phyloP scores from a whole-genome alignment of 2,888 invertebrate genomes.

The Plagiodera versicolora region DNA sequence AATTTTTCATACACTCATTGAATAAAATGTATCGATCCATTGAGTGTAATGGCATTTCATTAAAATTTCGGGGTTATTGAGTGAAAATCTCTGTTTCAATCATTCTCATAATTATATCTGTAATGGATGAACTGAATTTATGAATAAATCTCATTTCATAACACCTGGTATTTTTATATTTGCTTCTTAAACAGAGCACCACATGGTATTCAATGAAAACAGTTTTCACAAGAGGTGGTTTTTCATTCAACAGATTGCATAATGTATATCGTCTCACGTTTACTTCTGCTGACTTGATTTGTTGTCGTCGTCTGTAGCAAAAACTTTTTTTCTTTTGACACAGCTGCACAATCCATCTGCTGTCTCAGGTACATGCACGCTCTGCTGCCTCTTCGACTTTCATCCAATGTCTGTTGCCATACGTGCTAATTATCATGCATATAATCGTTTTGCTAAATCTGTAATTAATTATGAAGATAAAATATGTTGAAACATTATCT shows the following conservation, averaged over 20 bases:
- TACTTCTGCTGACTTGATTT: neutral
- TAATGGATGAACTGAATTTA: too few species aligned
- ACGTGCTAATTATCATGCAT: slow-evolving; percentile 18
- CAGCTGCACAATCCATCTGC: slow-evolving; percentile 33
- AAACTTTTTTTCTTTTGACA: slow-evolving; percentile 10
- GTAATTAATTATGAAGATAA: slow-evolving; percentile 14
- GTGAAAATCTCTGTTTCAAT: too few species aligned
- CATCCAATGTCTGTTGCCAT: slow-evolving; percentile 12
- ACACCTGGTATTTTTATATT: too few species aligned
- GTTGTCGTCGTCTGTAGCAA: neutral
- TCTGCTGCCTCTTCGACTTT: slow-evolving; percentile 13
- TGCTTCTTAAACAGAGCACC: too few species aligned
- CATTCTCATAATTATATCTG: too few species aligned
- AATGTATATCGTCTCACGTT: neutral
- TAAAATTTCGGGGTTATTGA: too few species aligned
- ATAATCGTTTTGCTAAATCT: slow-evolving; percentile 16
- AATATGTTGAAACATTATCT: neutral
- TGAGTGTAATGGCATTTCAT: too few species aligned
- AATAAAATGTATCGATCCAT: too few species aligned
- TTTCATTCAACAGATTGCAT: neutral
- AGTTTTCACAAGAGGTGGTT: neutral
- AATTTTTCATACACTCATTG: too few species aligned
- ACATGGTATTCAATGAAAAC: too few species aligned
- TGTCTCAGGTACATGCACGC: slow-evolving; percentile 3
- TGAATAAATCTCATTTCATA: too few species aligned